These are phyloP conservation scores for Piscicola geometra DNA, from an alignment of 2,888 invertebrate species.

Conservation along the genomic window DNA sequence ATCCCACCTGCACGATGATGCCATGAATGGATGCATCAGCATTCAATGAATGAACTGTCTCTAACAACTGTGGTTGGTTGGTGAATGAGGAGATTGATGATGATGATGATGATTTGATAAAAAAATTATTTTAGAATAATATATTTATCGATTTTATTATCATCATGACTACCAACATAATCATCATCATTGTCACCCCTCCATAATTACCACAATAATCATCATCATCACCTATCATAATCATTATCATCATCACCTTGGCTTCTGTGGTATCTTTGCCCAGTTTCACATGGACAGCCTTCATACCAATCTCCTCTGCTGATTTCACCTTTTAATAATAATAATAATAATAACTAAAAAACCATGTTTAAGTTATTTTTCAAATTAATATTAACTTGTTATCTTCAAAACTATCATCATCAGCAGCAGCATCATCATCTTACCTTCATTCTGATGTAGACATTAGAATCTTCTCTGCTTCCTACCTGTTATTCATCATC, in stretches of 20 bases:
- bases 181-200: too few relatives aligned
- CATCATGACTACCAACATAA: neutral
- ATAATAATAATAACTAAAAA: too few relatives aligned
- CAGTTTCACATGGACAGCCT: slow-evolving; percentile 72
- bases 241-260: slow-evolving; percentile 48
- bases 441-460: slow-evolving; percentile 83
- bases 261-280: slow-evolving; percentile 74
- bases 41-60: slow-evolving; percentile 68
- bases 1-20: slow-evolving; percentile 77
- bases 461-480: slow-evolving; percentile 90
- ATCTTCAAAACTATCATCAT: too few relatives aligned
- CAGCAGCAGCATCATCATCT: too few relatives aligned
- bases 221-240: neutral
- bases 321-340: slow-evolving; percentile 68
- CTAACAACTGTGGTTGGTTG: slow-evolving; percentile 15
- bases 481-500: slow-evolving; percentile 70
- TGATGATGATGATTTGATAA: neutral
- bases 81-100: neutral
- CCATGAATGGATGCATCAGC: slow-evolving; percentile 79
- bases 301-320: slow-evolving; percentile 82
- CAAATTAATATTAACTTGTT: too few relatives aligned
- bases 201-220: too few relatives aligned
- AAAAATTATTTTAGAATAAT: neutral
- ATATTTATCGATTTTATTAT: too few relatives aligned
- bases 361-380: too few relatives aligned